Evolutionary conservation across 1,140 invertebrate genomes (phyloP), one percentile per base, ranked within the genome.

Genomic region (Dendrolimus kikuchii): DNA sequence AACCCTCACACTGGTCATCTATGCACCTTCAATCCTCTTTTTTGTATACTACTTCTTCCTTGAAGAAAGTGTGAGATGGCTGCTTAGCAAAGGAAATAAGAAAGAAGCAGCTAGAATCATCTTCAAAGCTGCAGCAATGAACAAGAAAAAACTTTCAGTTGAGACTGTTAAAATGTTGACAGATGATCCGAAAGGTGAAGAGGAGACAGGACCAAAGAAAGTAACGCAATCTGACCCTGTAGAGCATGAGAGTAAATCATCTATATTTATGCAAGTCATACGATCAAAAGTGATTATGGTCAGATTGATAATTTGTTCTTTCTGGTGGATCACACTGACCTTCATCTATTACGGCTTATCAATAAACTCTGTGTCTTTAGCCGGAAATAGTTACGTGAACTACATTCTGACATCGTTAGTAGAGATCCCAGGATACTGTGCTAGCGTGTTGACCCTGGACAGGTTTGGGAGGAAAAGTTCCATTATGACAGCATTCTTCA

Each of bases 301-400:
- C 57, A 88, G 92, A 7, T 77, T 94, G 38, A 75, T 90, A 2
- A 90, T 91, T 10, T 92, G 92, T 57, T 92, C 90, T 6, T 91
- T 93, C 68, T 94, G 90, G 86, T 95, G 92, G 93, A 89, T 93
- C 7, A 91, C 92, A 0, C 90, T 92, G 59, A 91, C 92, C 0
- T 92, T 95, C 60, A 90, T 95, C 5, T 96, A 95, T 73, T 96
- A 93, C 64, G 93, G 92, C 2, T 65, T 93, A 42, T 62, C 60
- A 37, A 62, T 62, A 39, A 62, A 62, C 50, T 62, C 60, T 5
- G 60, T 62, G 46, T 55, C 60, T 5, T 43, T 62, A 40, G 56
- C 88, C 9, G 92, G 92, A 4, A 90, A 92, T 68, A 89, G 88
- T 49, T 91, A 91, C 65, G 60, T 86, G n/a, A 90, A 90, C 70